Evolutionary conservation across 2,797 vertebrate species (phyloP).

Genomic region (Apogon talboti): DNA sequence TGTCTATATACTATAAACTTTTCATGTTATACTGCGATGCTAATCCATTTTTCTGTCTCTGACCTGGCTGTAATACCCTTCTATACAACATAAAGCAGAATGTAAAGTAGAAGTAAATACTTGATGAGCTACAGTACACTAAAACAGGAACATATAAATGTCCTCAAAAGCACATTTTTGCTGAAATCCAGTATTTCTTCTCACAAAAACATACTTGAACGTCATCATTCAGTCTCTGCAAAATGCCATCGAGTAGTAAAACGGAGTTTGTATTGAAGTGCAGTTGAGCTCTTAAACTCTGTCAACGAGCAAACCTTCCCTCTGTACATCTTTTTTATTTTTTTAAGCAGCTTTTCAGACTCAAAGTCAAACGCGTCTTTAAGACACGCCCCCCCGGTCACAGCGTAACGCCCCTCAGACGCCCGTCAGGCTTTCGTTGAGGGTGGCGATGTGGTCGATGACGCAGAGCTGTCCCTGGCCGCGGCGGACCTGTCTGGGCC

Average conservation of each 20-base stretch:
- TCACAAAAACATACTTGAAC: slow-evolving; percentile 3
- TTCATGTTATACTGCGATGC: too few species aligned
- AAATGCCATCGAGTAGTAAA: slow-evolving; percentile 24
- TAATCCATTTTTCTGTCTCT: too few species aligned
- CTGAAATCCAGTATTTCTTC: background rate
- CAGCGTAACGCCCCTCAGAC: slow-evolving; percentile 54
- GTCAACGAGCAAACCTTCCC: slow-evolving; percentile 14
- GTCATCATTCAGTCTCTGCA: slow-evolving; percentile 20
- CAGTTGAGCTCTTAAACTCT: slow-evolving; percentile 10
- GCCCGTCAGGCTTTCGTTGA: slow-evolving; percentile 76
- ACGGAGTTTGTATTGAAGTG: slow-evolving; percentile 31
- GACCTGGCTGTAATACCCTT: too few species aligned
- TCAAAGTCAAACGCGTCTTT: slow-evolving; percentile 8
- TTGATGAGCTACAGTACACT: slow-evolving; percentile 7
- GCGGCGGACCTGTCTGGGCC: slow-evolving; percentile 32
- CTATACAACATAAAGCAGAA: background rate
- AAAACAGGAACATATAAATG: slow-evolving; percentile 2
- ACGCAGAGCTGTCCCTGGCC: slow-evolving; percentile 66
- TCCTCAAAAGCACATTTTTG: slow-evolving; percentile 6
- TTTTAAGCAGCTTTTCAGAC: background rate
- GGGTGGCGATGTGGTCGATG: slow-evolving; percentile 70
- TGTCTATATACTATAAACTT: too few species aligned
- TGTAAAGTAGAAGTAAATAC: slow-evolving; percentile 8
- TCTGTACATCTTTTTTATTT: slow-evolving; percentile 1
- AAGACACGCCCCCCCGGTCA: background rate